Base-by-base conservation (phyloP, 1,140 invertebrate genomes). In the Zaprionus tsacasi region DNA sequence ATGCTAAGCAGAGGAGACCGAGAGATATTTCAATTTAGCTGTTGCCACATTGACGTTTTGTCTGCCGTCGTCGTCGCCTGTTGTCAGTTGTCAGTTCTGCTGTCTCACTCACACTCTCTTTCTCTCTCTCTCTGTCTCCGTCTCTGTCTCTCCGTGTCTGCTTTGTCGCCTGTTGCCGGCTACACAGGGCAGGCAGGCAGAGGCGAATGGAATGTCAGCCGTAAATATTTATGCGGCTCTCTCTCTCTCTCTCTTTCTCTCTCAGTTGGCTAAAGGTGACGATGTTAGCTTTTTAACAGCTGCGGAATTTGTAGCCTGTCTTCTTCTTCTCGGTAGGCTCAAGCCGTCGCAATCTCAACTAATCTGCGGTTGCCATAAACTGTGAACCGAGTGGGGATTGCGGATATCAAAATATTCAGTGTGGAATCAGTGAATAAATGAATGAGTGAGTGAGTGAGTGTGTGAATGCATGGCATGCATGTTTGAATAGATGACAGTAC, bases 1-100 rank as follows among this genome's bases (percentile, higher is more conserved):
- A 88, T 88, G 85, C 82, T 68, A 64, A 45, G 40, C 40, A 68
- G 80, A 78, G 79, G 73, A 30, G 27, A 30, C 27, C 27, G 27
- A 30, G 89, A 85, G 83, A 88, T 88, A 88, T 88, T 88, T 88
- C 85, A 88, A 88, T 88, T 88, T 89, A 88, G 85, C 85, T 79
- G 54, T 81, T 83, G 85, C 81, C 80, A 89, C 85, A 89, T 88
- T 88, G 85, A 89, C 85, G 81, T 87, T 87, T 81, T 66, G 81
- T 79, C 81, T 73, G 81, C 54, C 55, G 40, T 35, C 57, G 81
- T 45, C 55, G 40, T 35, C 57, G 59, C 43, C 65, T 66, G 59
- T 67, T 50, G 55, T 6, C 64, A 17, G 61, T 58, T 67, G 68
- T 36, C 68, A 40, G 36, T 56, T 56, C 27, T 30, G 27, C 43